These are phyloP conservation scores for Phrixothrix hirtus DNA, from an alignment of 2,888 invertebrate species.

Conservation along the genomic window DNA sequence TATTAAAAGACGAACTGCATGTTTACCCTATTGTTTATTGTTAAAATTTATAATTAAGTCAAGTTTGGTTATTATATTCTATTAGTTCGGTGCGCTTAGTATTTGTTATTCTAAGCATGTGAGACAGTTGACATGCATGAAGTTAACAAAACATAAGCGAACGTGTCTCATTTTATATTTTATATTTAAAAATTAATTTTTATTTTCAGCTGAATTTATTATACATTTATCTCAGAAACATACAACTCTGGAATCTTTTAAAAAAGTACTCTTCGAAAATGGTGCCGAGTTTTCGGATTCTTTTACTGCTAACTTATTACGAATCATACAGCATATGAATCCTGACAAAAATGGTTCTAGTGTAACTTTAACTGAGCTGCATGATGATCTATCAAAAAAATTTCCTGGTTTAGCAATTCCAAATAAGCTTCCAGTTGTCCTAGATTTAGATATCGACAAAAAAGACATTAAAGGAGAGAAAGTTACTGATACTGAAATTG, in stretches of 20 bases:
- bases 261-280: conserved; percentile 84
- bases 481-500: conserved; percentile 56
- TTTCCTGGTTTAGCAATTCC: conserved; percentile 83
- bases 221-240: conserved; percentile 92
- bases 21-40: too few species aligned
- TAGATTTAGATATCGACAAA: conserved; percentile 48
- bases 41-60: too few species aligned
- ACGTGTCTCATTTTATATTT: too few species aligned
- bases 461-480: conserved; percentile 43
- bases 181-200: neutral
- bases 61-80: too few species aligned
- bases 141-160: too few species aligned
- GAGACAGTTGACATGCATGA: too few species aligned
- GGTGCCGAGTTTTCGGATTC: conserved; percentile 97
- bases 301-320: conserved; percentile 86
- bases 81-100: too few species aligned
- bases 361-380: conserved; percentile 12
- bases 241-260: conserved; percentile 83
- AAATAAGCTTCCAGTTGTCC: conserved; percentile 66
- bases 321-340: conserved; percentile 96
- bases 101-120: too few species aligned
- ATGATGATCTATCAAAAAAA: conserved; percentile 67
- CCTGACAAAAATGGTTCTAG: conserved; percentile 52
- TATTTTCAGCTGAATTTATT: conserved; percentile 89
- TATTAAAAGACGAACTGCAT: too few species aligned